Conservation (phyloP, 2,888 invertebrate genomes). For the Lasioglossum villosulum region DNA sequence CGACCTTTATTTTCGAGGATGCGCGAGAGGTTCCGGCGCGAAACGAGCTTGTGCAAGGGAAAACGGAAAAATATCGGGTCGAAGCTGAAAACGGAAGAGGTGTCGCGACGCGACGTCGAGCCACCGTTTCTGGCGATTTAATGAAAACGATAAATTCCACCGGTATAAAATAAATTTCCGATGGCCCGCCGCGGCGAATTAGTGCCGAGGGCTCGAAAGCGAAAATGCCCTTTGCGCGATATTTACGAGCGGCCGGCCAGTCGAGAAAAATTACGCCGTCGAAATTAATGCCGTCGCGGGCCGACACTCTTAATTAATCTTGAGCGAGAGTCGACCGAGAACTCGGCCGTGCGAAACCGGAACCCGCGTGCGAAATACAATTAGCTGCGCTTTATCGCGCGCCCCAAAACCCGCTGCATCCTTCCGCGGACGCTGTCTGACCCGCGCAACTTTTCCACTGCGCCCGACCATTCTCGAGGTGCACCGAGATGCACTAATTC, state of each 20-base stretch:
- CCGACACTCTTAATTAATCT: slow-evolving; percentile 27
- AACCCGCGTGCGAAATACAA: background rate
- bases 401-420: background rate
- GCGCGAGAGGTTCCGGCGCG: background rate
- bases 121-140: slow-evolving; percentile 49
- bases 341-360: background rate
- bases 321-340: background rate
- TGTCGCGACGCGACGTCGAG: slow-evolving; percentile 9
- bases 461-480: background rate
- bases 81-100: slow-evolving; percentile 13
- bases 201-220: slow-evolving; percentile 31
- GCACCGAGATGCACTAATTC: background rate
- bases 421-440: background rate
- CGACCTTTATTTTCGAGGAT: slow-evolving; percentile 43
- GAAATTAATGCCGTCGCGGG: slow-evolving; percentile 26
- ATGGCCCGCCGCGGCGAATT: slow-evolving; percentile 45
- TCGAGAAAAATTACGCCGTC: slow-evolving; percentile 29
- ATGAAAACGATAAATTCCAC: slow-evolving; percentile 74
- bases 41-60: background rate
- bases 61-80: background rate
- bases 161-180: slow-evolving; percentile 68
- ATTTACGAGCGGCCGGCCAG: slow-evolving; percentile 16
- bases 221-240: slow-evolving; percentile 12
- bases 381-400: background rate
- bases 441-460: background rate